Percentiles rank a stretch among this genome's conserved stretches.
phyloP scores from a whole-genome alignment of 2,797 vertebrate genomes.

The Peromyscus aztecus region DNA sequence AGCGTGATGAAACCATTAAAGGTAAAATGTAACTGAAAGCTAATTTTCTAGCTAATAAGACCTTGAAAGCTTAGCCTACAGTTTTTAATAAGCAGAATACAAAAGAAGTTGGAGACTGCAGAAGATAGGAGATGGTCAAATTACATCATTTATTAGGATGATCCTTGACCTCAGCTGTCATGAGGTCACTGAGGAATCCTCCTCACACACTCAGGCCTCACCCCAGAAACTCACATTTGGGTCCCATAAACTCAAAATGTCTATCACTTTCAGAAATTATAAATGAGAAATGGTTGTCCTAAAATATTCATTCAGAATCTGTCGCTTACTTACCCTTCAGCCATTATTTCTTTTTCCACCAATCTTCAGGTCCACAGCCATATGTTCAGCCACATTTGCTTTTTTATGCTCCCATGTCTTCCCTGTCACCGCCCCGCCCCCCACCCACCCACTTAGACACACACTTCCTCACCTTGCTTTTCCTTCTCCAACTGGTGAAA shows the following conservation, averaged over 20 bases:
- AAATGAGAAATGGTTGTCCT: background rate
- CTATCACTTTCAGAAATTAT: conserved; percentile 20
- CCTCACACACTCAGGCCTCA: background rate
- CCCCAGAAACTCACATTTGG: background rate
- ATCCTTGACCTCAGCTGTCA: background rate
- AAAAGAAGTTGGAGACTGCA: conserved; percentile 40
- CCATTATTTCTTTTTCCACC: background rate
- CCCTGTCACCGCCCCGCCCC: too few species aligned
- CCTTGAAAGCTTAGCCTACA: background rate
- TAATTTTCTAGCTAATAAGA: conserved; percentile 34
- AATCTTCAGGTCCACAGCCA: background rate
- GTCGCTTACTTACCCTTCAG: background rate
- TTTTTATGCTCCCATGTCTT: background rate
- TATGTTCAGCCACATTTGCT: background rate
- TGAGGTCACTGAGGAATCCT: background rate
- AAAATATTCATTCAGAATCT: conserved; percentile 33
- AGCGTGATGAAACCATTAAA: conserved; percentile 1
- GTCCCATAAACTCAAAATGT: conserved; percentile 25
- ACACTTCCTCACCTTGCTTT: background rate
- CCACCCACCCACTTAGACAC: background rate
- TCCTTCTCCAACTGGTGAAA: background rate
- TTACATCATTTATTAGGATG: background rate
- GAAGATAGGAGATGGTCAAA: conserved; percentile 27
- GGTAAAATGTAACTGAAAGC: conserved; percentile 1
- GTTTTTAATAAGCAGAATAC: conserved; percentile 48